Evolutionary conservation across 2,797 vertebrate genomes (phyloP).

Genomic region (Clarias platycephalus): DNA sequence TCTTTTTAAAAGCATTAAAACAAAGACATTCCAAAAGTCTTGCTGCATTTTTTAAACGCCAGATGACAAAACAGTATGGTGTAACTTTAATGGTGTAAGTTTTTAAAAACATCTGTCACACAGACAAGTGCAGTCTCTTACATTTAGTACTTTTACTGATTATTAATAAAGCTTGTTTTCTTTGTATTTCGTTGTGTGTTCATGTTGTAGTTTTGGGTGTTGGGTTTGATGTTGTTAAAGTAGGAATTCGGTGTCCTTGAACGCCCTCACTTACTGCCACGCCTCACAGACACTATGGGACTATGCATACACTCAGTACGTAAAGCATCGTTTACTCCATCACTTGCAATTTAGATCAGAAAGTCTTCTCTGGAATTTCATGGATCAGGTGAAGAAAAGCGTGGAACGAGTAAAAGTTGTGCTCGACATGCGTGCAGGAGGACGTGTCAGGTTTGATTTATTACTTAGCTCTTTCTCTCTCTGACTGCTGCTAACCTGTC

Average conservation of each 20-base stretch:
- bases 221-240: too few species aligned
- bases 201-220: too few species aligned
- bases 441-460: constrained; percentile 88
- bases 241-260: too few species aligned
- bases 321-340: not conserved
- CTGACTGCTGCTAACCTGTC: constrained; percentile 84
- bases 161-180: not conserved
- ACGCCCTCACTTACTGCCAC: not conserved
- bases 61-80: not conserved
- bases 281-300: not conserved
- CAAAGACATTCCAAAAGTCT: too few species aligned
- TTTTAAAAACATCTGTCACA: not conserved
- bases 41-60: not conserved
- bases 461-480: constrained; percentile 75
- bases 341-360: too few species aligned
- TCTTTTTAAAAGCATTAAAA: not conserved
- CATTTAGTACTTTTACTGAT: not conserved
- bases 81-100: not conserved
- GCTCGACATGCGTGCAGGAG: constrained; percentile 85
- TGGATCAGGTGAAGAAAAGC: constrained; percentile 47
- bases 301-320: not conserved
- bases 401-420: constrained; percentile 76
- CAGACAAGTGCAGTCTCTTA: not conserved
- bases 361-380: not conserved
- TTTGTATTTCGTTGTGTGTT: too few species aligned